Conservation (phyloP, 1,140 invertebrate species). For the Plodia interpunctella region DNA sequence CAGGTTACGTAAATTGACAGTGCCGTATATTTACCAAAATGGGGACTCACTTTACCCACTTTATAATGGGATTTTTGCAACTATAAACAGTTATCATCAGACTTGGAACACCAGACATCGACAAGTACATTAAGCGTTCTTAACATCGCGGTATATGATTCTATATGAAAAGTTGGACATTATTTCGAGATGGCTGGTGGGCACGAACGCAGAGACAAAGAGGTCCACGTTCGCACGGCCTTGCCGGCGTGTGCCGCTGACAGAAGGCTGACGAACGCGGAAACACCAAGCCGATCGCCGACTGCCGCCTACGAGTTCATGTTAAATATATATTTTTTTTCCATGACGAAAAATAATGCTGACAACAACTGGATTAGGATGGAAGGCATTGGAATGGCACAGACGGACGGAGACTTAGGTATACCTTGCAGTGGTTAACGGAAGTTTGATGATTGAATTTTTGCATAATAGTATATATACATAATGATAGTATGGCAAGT, state of each 20-base stretch:
- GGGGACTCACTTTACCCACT: neutral
- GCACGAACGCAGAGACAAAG: conserved; percentile 56
- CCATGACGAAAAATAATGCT: too few relatives aligned
- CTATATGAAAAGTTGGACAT: conserved; percentile 9
- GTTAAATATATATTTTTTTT: too few relatives aligned
- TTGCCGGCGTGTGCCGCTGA: conserved; percentile 48
- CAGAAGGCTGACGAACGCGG: conserved; percentile 60
- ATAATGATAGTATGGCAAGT: too few relatives aligned
- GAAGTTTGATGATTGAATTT: too few relatives aligned
- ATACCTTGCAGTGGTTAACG: too few relatives aligned
- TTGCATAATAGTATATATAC: too few relatives aligned
- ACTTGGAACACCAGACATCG: too few relatives aligned
- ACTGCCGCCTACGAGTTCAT: conserved; percentile 53
- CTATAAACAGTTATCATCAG: too few relatives aligned
- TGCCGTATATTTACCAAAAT: neutral
- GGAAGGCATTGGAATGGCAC: too few relatives aligned
- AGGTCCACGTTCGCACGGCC: conserved; percentile 50
- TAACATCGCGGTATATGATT: neutral
- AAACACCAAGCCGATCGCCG: conserved; percentile 38
- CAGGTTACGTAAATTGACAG: neutral
- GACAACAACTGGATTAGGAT: too few relatives aligned
- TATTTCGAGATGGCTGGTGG: conserved; percentile 11
- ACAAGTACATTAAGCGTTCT: too few relatives aligned
- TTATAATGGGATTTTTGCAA: neutral
- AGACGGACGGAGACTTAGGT: too few relatives aligned